Percentiles rank a stretch among this genome's conserved stretches.
phyloP scores from a whole-genome alignment of 2,888 invertebrate species.

The Lycaena phlaeas region DNA sequence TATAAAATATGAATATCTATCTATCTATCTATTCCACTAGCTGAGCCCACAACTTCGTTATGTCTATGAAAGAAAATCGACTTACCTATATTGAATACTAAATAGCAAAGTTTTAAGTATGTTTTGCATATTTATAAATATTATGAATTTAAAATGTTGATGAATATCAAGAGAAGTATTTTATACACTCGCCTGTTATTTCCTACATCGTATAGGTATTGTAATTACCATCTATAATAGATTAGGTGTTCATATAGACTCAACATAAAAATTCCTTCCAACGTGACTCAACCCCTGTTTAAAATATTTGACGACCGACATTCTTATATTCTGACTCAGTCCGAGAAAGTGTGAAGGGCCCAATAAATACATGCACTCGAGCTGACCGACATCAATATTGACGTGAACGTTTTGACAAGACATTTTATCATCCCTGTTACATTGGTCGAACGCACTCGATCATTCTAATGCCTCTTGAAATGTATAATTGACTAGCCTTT shows the following conservation, averaged over 20 bases:
- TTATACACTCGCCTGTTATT: neutral
- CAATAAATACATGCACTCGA: slow-evolving; percentile 18
- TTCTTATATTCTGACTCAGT: slow-evolving; percentile 52
- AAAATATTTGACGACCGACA: slow-evolving; percentile 40
- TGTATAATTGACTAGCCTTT: too few species aligned
- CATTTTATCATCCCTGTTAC: neutral
- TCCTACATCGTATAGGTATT: neutral
- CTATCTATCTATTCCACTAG: too few species aligned
- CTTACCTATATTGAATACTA: too few species aligned
- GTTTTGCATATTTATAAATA: too few species aligned
- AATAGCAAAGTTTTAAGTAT: too few species aligned
- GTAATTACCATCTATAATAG: neutral
- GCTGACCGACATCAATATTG: slow-evolving; percentile 14
- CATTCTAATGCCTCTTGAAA: too few species aligned
- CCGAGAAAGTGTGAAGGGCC: slow-evolving; percentile 34
- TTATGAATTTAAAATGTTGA: neutral
- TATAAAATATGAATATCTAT: too few species aligned
- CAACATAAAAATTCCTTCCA: neutral
- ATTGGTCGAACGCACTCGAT: neutral
- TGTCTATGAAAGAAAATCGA: too few species aligned
- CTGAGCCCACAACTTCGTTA: too few species aligned
- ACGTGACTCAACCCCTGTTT: slow-evolving; percentile 2
- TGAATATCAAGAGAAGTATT: neutral
- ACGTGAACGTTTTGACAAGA: neutral
- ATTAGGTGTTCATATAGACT: too few species aligned